Evolutionary conservation across 2,888 invertebrate genomes (phyloP).

Genomic region (Lasioglossum villosulum): DNA sequence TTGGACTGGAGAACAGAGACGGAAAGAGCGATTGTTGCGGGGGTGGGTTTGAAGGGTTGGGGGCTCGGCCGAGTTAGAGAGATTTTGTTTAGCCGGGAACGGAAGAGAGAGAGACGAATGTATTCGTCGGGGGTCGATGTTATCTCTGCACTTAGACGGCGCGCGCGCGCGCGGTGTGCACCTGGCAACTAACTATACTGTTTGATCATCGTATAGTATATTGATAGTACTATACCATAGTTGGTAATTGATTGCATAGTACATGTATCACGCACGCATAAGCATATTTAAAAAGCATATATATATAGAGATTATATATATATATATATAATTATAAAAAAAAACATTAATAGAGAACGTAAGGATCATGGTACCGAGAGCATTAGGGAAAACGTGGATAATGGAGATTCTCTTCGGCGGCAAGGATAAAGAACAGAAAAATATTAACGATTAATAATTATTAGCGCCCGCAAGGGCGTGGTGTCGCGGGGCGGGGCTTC

Average conservation of each 20-base stretch:
- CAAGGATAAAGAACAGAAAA: conserved; percentile 33
- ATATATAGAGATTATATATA: conserved; percentile 19
- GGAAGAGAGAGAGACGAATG: conserved; percentile 21
- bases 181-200: conserved; percentile 72
- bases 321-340: conserved; percentile 26
- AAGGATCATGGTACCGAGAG: conserved; percentile 14
- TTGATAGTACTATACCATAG: conserved; percentile 72
- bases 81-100: conserved; percentile 20
- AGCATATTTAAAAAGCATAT: conserved; percentile 67
- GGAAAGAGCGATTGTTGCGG: background rate
- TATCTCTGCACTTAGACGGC: conserved; percentile 62
- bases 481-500: conserved; percentile 77
- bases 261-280: conserved; percentile 72
- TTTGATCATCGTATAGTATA: conserved; percentile 77
- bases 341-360: conserved; percentile 23
- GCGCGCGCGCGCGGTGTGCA: conserved; percentile 43
- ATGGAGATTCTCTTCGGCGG: conserved; percentile 17
- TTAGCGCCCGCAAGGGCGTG: conserved; percentile 52
- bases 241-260: conserved; percentile 70
- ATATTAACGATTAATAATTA: conserved; percentile 41
- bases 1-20: background rate
- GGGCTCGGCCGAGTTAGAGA: background rate
- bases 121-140: conserved; percentile 46
- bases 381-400: background rate
- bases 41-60: no score